Conservation (phyloP, 2,113 vertebrate genomes). For the Myotis davidii region DNA sequence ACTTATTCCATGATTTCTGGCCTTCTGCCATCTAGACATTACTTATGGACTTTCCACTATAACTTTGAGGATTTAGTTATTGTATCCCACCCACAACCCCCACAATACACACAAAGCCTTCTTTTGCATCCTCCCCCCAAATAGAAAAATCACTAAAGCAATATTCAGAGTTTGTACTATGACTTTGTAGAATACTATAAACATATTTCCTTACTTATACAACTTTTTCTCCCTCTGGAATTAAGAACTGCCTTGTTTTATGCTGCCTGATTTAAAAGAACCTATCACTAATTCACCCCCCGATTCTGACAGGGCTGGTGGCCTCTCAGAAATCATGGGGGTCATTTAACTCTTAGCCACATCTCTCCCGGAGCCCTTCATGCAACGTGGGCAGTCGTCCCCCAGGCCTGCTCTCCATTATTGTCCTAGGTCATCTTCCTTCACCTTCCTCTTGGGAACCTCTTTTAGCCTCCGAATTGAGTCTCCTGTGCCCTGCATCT, state of each 20-base stretch:
- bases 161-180: not conserved
- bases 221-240: not conserved
- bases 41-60: not conserved
- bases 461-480: not conserved
- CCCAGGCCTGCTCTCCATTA: not conserved
- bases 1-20: not conserved
- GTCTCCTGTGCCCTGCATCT: not conserved
- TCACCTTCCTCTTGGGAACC: not conserved
- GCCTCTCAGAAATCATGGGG: not conserved
- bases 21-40: not conserved
- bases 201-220: not conserved
- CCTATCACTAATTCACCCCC: not conserved
- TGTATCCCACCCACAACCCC: not conserved
- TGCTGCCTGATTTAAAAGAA: not conserved
- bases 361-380: not conserved
- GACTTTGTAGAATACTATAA: not conserved
- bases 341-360: not conserved
- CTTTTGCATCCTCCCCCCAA: not conserved
- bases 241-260: not conserved
- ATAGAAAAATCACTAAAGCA: not conserved
- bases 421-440: not conserved
- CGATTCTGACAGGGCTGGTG: not conserved
- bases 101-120: not conserved
- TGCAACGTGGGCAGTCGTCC: rapidly evolving
- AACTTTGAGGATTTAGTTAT: not conserved